Base-by-base conservation (phyloP, 1,140 invertebrate genomes). In the Lordiphosa mommai region DNA sequence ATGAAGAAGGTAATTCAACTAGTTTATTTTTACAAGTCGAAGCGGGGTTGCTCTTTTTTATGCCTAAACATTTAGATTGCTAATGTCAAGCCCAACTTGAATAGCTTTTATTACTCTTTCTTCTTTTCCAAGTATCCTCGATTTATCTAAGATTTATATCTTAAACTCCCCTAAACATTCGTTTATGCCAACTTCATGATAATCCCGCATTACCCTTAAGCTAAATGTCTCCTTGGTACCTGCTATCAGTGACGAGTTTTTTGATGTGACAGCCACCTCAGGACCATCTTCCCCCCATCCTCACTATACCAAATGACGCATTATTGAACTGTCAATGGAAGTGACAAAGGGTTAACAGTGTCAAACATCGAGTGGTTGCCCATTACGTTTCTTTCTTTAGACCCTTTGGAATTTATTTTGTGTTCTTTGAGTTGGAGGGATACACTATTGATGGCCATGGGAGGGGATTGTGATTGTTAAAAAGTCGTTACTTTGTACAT, bases 291-390 rank as follows among this genome's bases (percentile, higher is more conserved):
- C 52, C 37, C 59, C 30, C 14, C 9, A 53, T 1, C 44, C 50
- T 44, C 40, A 65, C 41, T 65, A 65, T 41, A 61, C 59, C 77
- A 76, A 84, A 82, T 82, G 76, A 77, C 67, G 68, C 76, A 84
- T 82, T 82, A 82, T 84, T 84, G 77, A 82, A 82, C 77, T 82
- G 76, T 82, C 76, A 82, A 84, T 82, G 77, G 63, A 72, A 68
- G 72, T 82, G 76, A 82, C 77, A 82, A 82, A 84, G 76, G 76
- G 77, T 82, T 82, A 82, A 76, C 48, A 61, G 67, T 84, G 77
- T 76, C 76, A 72, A 43, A 46, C 56, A 77, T 64, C 55, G 68
- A 72, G 61, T 61, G 57, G 68, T 72, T 77, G 53, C 43, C 58
- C 63, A 59, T 23, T 23, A 23, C 49, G 37, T 52, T 64, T 58